Conservation (phyloP, 2,797 vertebrate species). For the Pangasius mekongensis region DNA sequence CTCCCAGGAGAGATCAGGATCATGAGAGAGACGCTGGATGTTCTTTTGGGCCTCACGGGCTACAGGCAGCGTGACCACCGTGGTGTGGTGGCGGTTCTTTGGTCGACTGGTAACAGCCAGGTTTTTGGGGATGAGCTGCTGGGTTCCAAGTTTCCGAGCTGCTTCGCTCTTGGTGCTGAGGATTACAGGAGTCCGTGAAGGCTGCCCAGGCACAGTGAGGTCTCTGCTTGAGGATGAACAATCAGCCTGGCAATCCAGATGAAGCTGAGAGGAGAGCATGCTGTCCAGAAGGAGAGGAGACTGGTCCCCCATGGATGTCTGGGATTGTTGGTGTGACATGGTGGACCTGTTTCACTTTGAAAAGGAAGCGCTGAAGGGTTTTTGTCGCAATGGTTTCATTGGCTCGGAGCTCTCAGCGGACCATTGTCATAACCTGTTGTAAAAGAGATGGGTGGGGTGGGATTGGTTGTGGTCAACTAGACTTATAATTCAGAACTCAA, state of each 20-base stretch:
- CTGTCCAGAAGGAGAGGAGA: conserved; percentile 70
- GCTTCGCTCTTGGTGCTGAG: conserved; percentile 86
- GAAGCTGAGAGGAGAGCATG: conserved; percentile 71
- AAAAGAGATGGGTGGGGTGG: conserved; percentile 21
- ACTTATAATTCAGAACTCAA: background rate
- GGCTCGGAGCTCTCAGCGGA: background rate
- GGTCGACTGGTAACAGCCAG: conserved; percentile 76
- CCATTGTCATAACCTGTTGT: conserved; percentile 18
- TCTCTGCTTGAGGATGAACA: conserved; percentile 25
- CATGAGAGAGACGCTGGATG: conserved; percentile 56
- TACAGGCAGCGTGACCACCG: conserved; percentile 73
- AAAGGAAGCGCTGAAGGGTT: background rate
- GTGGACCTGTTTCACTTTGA: conserved; percentile 20
- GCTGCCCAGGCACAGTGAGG: conserved; percentile 39
- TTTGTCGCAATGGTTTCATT: conserved; percentile 9
- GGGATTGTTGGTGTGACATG: conserved; percentile 77
- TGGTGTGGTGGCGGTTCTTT: conserved; percentile 83
- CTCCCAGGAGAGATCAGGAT: conserved; percentile 74
- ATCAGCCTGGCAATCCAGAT: conserved; percentile 58
- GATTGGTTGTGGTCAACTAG: background rate
- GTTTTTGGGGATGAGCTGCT: conserved; percentile 88
- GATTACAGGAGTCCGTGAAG: conserved; percentile 61
- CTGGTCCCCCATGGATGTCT: conserved; percentile 68
- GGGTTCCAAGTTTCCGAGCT: conserved; percentile 79
- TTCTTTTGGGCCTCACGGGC: conserved; percentile 60